A percentile compares a stretch with the other conserved stretches of the same genome.
These are phyloP conservation scores for Thryonomys swinderianus DNA, from an alignment of 2,113 vertebrate genomes.

Conservation along the genomic window DNA sequence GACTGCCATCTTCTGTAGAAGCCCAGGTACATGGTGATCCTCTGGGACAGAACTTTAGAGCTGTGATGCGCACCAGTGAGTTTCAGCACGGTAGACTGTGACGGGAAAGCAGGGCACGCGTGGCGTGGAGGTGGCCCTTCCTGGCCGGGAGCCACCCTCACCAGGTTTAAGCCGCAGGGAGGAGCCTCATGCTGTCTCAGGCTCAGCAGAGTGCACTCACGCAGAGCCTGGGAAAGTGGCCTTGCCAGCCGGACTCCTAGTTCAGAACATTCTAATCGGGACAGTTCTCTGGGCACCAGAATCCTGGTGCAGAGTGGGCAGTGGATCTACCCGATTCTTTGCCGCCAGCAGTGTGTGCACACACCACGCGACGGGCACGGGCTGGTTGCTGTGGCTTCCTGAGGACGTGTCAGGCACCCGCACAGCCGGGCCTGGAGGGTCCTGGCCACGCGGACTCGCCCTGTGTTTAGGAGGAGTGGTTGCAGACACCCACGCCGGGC, in stretches of 20 bases:
- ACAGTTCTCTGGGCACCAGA: neutral
- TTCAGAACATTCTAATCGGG: rapidly evolving
- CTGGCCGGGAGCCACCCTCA: neutral
- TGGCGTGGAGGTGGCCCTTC: neutral
- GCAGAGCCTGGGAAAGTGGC: neutral
- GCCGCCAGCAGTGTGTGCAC: rapidly evolving
- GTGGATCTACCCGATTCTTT: neutral
- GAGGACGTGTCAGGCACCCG: no score
- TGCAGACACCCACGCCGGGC: no score
- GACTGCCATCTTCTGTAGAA: neutral
- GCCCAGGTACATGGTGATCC: neutral
- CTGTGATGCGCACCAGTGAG: neutral
- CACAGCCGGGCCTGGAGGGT: neutral
- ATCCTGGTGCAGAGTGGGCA: rapidly evolving
- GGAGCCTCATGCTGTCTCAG: neutral
- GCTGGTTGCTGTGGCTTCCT: neutral
- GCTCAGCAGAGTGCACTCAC: neutral
- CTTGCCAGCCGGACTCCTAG: rapidly evolving
- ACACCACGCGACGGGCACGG: rapidly evolving
- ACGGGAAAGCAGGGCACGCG: rapidly evolving
- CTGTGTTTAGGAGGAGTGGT: neutral
- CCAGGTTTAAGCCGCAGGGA: neutral
- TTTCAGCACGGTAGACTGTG: neutral
- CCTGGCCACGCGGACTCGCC: no score
- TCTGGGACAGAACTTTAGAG: neutral